Base-by-base conservation (phyloP, 2,113 vertebrate species). In the Physeter macrocephalus region DNA sequence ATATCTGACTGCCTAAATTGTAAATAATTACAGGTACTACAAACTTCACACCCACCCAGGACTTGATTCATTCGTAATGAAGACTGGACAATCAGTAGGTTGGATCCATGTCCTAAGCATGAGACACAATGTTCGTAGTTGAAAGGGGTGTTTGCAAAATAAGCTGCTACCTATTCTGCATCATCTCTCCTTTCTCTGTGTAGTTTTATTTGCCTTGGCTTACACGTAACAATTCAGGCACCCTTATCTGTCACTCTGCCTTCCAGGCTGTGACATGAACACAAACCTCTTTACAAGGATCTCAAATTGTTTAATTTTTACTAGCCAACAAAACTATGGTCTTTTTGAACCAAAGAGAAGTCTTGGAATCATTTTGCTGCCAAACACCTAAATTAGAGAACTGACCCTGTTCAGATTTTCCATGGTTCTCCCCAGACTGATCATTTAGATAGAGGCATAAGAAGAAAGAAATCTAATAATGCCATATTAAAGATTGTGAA, bases 211-310 rank as follows among this genome's bases (percentile, higher is more conserved):
- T 80, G 11, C n/a, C 27, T 88, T 41, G 4, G 5, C 74, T 67
- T 62, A 43, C n/a, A 77, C n/a, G 61, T 23, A 1, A 6, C 1
- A 77, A 13, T 61, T 23, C 8, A 39, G 9, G 4, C 4, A 49
- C 14, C 4, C 4, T 0, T 2, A n/a, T 61, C 8, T 27, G 4
- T 67, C 43, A 8, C 25, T 96, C 4, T 34, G 0, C 3, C 8
- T 20, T 75, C 17, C 3, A 85, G 36, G 9, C 0, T 10, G 46
- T 27, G n/a, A 92, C 21, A 20, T n/a, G 8, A 95, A 31, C 17
- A 15, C 4, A 83, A 54, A 8, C 2, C 5, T 43, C 59, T 80
- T 39, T 57, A 54, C 5, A 72, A 83, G 25, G 57, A 83, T 86
- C 20, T 87, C 18, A 27, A 86, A 27, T 88, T 67, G 34, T 67